Evolutionary conservation across 1,140 invertebrate genomes (phyloP), one percentile per base, ranked within the genome.

Genomic region (Drosophila parabipectinata): DNA sequence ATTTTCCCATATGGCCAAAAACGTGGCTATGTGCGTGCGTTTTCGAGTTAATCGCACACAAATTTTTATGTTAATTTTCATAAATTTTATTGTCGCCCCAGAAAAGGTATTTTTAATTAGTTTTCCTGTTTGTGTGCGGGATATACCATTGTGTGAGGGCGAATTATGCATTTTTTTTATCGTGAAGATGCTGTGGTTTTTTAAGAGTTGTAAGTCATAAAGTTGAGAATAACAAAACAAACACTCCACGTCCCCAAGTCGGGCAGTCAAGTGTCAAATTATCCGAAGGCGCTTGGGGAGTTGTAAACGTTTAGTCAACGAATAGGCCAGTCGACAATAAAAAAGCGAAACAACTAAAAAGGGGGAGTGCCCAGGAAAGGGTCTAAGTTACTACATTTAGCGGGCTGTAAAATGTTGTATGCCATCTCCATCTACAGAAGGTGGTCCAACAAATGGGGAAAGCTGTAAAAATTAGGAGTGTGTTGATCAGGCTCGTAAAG

Each of bases 21-120:
- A 57, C 21, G 51, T 54, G 44, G 52, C 53, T 59, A 64, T 64
- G 78, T 71, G 78, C 78, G 74, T 83, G 83, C 73, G 66, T 72
- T 79, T 76, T 60, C 63, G 53, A 88, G 83, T 89, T 88, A 88
- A 88, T 88, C 83, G 82, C 79, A 78, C 79, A 80, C 77, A 77
- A 80, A 80, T 80, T 90, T 90, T 90, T 87, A 90, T 90, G 87
- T 83, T 87, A 88, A 90, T 90, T 90, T 90, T 90, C 87, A 87
- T 90, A 90, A 90, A 90, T 90, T 90, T 90, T 90, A 90, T 90
- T 90, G 77, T 85, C 71, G 61, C 76, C 84, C 72, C 80, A 62
- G 41, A 67, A 58, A 82, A 87, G 90, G 77, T 74, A 67, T 71
- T 87, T 87, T 90, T 90, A 87, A 90, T 87, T 90, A 90, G 75